phyloP scores from a whole-genome alignment of 2,797 vertebrate genomes.

The Podarcis lilfordi region DNA sequence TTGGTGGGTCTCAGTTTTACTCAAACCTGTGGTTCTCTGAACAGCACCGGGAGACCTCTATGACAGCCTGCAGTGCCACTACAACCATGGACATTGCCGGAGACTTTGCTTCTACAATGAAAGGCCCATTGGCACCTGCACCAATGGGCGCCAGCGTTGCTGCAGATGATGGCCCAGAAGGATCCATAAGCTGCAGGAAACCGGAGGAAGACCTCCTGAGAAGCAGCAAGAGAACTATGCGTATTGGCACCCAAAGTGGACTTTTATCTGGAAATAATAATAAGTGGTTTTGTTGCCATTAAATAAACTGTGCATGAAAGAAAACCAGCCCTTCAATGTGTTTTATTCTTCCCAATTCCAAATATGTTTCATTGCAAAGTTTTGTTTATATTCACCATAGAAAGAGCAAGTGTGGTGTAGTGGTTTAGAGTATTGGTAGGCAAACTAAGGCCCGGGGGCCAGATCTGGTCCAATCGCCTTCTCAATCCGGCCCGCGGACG shows the following conservation, averaged over 20 bases:
- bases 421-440: too few species aligned
- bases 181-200: accelerated
- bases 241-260: background rate
- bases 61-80: slow-evolving; percentile 44
- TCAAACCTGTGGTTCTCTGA: background rate
- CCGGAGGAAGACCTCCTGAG: too few species aligned
- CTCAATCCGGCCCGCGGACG: too few species aligned
- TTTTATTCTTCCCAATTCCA: too few species aligned
- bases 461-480: too few species aligned
- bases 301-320: background rate
- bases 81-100: slow-evolving; percentile 51
- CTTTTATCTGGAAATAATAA: accelerated
- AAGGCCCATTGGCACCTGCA: slow-evolving; percentile 57
- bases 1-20: background rate
- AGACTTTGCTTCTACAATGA: slow-evolving; percentile 69
- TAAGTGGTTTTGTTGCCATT: accelerated
- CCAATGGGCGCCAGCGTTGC: slow-evolving; percentile 52
- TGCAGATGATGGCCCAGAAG: slow-evolving; percentile 30
- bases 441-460: too few species aligned
- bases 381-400: background rate
- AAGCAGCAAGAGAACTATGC: accelerated
- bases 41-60: slow-evolving; percentile 41
- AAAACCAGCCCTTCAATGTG: background rate
- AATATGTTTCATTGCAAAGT: background rate
- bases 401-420: too few species aligned